Conservation (phyloP, 2,888 invertebrate genomes). For the Amblyjoppa proteus region DNA sequence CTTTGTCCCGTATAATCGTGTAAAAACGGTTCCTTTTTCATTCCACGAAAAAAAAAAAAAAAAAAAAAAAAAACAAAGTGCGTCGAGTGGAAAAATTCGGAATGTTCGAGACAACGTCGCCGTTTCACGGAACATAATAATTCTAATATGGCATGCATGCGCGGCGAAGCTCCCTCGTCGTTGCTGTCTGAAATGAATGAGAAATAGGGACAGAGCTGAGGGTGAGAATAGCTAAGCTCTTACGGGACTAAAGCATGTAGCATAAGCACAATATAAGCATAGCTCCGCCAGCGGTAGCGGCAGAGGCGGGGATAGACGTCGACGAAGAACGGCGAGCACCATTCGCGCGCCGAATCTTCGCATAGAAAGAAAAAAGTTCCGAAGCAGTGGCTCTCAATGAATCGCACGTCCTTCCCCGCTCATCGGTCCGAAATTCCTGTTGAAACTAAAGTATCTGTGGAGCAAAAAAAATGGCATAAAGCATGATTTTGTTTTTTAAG, state of each 20-base stretch:
- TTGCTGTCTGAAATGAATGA: slow-evolving; percentile 40
- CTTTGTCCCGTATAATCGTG: slow-evolving; percentile 2
- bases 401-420: neutral
- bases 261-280: slow-evolving; percentile 21
- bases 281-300: slow-evolving; percentile 23
- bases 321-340: slow-evolving; percentile 20
- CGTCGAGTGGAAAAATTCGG: slow-evolving; percentile 1
- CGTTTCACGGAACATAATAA: neutral
- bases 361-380: slow-evolving; percentile 52
- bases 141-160: slow-evolving; percentile 19
- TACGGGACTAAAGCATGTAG: slow-evolving; percentile 45
- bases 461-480: slow-evolving; percentile 48
- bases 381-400: slow-evolving; percentile 77
- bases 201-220: slow-evolving; percentile 42
- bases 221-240: slow-evolving; percentile 53
- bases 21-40: neutral
- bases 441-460: slow-evolving; percentile 45
- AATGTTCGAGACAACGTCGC: neutral
- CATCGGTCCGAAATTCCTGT: slow-evolving; percentile 21
- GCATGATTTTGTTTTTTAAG: neutral
- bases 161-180: slow-evolving; percentile 26
- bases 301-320: slow-evolving; percentile 27
- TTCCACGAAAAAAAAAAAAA: neutral
- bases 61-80: neutral
- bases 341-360: slow-evolving; percentile 62